Evolutionary conservation across 1,140 invertebrate species (phyloP).

Genomic region (Solenopsis invicta): DNA sequence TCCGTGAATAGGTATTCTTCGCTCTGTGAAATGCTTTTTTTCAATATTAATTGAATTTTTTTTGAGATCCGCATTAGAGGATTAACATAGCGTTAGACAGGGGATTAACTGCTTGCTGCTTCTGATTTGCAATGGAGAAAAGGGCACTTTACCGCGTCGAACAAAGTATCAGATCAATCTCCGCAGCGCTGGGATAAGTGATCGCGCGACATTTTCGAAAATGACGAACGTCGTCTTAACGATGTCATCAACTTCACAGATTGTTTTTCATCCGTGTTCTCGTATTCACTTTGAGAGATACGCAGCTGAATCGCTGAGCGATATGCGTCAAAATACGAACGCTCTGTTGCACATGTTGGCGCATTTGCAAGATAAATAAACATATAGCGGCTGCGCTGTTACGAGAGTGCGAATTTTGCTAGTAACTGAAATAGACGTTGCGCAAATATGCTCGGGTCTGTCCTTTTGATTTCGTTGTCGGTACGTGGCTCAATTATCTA

Average conservation of each 20-base stretch:
- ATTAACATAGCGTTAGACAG: neutral
- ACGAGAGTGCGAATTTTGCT: slow-evolving; percentile 44
- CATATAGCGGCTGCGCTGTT: neutral
- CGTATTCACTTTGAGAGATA: slow-evolving; percentile 23
- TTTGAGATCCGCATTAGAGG: neutral
- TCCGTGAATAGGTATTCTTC: neutral
- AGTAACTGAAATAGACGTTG: slow-evolving; percentile 64
- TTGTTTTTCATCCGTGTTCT: slow-evolving; percentile 43
- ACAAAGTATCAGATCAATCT: slow-evolving; percentile 11
- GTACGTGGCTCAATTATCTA: slow-evolving; percentile 47
- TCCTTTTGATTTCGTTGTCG: slow-evolving; percentile 37
- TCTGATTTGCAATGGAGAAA: neutral
- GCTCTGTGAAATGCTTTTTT: neutral
- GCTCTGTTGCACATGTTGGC: slow-evolving; percentile 50
- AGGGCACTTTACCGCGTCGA: neutral
- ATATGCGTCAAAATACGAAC: slow-evolving; percentile 42
- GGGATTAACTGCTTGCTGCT: neutral
- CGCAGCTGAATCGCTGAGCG: slow-evolving; percentile 15
- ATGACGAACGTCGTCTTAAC: slow-evolving; percentile 4
- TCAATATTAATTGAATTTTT: neutral
- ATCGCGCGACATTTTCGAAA: slow-evolving; percentile 21
- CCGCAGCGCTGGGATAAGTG: neutral
- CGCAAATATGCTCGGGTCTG: slow-evolving; percentile 41
- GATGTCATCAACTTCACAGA: neutral
- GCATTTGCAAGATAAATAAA: slow-evolving; percentile 61